phyloP scores from a whole-genome alignment of 2,113 vertebrate species.

The Siniperca knerii region DNA sequence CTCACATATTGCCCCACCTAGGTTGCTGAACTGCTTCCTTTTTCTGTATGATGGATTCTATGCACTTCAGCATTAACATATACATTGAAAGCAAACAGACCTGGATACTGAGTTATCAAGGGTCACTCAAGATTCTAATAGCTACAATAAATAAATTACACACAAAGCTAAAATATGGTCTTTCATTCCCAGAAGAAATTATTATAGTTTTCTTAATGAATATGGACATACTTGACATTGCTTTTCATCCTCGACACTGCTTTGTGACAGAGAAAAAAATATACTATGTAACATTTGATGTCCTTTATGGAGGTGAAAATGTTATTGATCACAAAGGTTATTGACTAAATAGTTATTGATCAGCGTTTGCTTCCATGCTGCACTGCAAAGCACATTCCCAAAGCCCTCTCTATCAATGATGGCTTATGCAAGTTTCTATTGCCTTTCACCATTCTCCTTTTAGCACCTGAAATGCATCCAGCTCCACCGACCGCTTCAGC shows the following conservation, averaged over 20 bases:
- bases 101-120: neutral
- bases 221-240: neutral
- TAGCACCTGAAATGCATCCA: conserved; percentile 49
- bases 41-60: neutral
- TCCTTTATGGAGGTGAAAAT: neutral
- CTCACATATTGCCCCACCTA: neutral
- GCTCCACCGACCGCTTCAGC: neutral
- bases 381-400: conserved; percentile 1
- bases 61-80: too few relatives aligned
- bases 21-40: neutral
- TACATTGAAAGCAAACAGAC: neutral
- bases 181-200: neutral
- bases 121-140: neutral
- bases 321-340: conserved; percentile 26
- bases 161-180: neutral
- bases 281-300: neutral
- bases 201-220: neutral
- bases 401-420: neutral
- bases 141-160: neutral
- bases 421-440: conserved; percentile 9
- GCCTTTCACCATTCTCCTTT: conserved; percentile 26
- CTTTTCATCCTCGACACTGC: neutral
- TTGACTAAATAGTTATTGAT: conserved; percentile 4
- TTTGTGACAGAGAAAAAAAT: neutral
- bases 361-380: neutral